Evolutionary conservation across 2,113 vertebrate genomes (phyloP).

Genomic region (Mus pahari): DNA sequence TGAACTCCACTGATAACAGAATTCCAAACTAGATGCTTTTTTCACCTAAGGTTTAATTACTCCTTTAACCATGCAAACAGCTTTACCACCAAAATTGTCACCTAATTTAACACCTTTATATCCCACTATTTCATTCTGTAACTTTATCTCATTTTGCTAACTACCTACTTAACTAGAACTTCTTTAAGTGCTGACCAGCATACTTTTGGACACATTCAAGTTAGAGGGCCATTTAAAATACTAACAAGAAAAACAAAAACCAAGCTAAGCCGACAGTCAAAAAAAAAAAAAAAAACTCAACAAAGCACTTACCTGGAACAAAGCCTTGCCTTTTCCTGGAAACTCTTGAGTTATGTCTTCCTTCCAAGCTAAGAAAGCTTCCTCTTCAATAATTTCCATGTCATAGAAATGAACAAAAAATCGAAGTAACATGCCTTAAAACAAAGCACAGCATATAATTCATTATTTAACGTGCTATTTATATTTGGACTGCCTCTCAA

Average conservation of each 20-base stretch:
- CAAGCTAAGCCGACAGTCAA: not conserved
- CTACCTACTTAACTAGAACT: not conserved
- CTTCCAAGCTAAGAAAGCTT: slow-evolving; percentile 99
- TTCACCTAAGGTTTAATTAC: not conserved
- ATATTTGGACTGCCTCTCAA: rapidly evolving
- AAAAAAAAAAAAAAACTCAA: not conserved
- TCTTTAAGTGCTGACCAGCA: not conserved
- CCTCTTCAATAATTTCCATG: slow-evolving; percentile 99
- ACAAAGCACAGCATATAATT: not conserved
- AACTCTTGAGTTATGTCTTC: slow-evolving; percentile 99
- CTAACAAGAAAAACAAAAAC: not conserved
- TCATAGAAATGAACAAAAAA: slow-evolving; percentile 99
- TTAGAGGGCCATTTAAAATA: not conserved
- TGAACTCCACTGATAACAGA: not conserved
- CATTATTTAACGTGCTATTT: rapidly evolving
- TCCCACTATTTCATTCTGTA: not conserved
- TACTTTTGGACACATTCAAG: not conserved
- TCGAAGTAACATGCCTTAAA: slow-evolving; percentile 97
- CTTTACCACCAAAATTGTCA: not conserved
- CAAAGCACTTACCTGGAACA: slow-evolving; percentile 93
- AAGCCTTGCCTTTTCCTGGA: slow-evolving; percentile 99
- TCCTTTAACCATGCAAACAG: not conserved
- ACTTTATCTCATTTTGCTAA: not conserved
- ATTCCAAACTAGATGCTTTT: not conserved
- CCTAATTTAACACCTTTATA: not conserved